Evolutionary conservation across 2,888 invertebrate species (phyloP).

Genomic region (Thalpophila matura): DNA sequence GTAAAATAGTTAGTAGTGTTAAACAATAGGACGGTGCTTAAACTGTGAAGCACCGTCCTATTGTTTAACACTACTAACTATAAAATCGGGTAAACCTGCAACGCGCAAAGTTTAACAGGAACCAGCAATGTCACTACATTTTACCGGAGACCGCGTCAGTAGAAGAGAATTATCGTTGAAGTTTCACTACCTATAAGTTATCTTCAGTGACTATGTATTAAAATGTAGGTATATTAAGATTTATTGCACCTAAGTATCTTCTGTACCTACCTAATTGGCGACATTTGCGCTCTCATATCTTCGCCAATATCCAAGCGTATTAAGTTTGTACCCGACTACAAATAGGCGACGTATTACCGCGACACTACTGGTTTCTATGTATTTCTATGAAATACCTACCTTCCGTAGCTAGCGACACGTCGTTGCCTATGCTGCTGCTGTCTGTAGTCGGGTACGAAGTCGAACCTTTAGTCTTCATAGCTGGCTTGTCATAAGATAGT

Average conservation of each 20-base stretch:
- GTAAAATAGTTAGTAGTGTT: no score
- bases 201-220: conserved; percentile 13
- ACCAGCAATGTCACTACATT: conserved; percentile 39
- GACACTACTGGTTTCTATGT: no score
- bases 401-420: no score
- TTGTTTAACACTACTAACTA: conserved; percentile 24
- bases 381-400: no score
- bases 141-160: conserved; percentile 24
- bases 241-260: neutral
- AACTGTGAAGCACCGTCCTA: neutral
- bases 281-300: no score
- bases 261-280: neutral
- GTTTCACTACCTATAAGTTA: conserved; percentile 35
- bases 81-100: conserved; percentile 11
- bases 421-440: no score
- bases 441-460: no score
- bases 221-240: conserved; percentile 19
- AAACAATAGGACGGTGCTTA: no score
- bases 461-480: no score
- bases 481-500: neutral
- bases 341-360: no score
- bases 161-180: conserved; percentile 44
- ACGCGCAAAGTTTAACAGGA: conserved; percentile 40
- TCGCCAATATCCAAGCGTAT: no score
- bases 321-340: no score